Base-by-base conservation (phyloP, 2,797 vertebrate species). In the Hippopotamyrus pictus region DNA sequence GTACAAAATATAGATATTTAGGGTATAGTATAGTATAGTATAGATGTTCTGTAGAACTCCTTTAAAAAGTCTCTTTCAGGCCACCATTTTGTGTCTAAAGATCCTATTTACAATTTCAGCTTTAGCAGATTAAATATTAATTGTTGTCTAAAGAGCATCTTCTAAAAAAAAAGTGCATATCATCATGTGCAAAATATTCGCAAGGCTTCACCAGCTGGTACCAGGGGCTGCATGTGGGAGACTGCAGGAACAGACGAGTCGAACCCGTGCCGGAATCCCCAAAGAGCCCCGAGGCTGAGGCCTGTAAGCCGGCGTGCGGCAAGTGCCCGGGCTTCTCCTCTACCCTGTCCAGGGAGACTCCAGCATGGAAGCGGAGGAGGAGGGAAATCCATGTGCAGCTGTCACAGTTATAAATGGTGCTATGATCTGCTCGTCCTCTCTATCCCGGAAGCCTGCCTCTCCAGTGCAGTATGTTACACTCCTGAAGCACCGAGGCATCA, bases 321-420 rank as follows among this genome's bases (percentile, higher is more conserved):
- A 41, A 76, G 33, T 33, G 33, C 33, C 8, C 29, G 37, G 33
- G 33, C 33, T 17, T 53, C 69, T 37, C 33, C 62, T 76, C 12
- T 1, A 7, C 22, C 33, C 14, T 19, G 33, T 19, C 33, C 53
- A 89, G 89, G 44, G 46, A 59, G 89, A 22, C 82, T 87, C 57
- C 69, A 65, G 84, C 62, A 11, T 5, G 62, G 33, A 76, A 84
- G 83, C 85, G 37, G 88, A 79, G 53, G 57, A 86, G 82, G 82
- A 59, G 82, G 62, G 88, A 85, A 86, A 69, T 50, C 88, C 59
- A 89, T 86, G 84, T 89, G 51, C 54, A 69, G 44, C 46, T 41
- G 25, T 88, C 85, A 89, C 69, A 29, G 29, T 88, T 87, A 92
- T 54, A 91, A 89, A 90, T 54, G 87, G 76, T 22, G 9, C 33